A percentile compares a stretch with the other conserved stretches of the same genome.
These are phyloP conservation scores for Cydia fagiglandana DNA, from an alignment of 1,140 invertebrate species.

Conservation along the genomic window DNA sequence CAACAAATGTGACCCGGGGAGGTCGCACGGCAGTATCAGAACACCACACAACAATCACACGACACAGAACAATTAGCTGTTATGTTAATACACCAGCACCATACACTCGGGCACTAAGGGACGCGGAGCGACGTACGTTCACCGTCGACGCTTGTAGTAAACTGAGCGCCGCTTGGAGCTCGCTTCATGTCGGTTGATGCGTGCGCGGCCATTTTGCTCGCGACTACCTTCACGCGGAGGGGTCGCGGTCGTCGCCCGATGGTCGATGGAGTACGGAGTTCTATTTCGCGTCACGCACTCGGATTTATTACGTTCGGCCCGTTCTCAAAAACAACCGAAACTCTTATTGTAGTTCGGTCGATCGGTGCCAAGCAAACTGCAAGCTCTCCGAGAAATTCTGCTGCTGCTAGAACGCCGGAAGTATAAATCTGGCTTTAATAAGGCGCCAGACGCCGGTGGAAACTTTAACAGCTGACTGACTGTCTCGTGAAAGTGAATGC, in stretches of 20 bases:
- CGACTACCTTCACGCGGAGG: conserved; percentile 65
- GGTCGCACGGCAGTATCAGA: conserved; percentile 61
- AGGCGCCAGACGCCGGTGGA: conserved; percentile 24
- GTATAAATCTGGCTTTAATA: conserved; percentile 26
- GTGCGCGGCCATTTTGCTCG: conserved; percentile 53
- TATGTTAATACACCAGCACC: conserved; percentile 75
- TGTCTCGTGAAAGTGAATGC: conserved; percentile 29
- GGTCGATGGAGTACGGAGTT: conserved; percentile 69
- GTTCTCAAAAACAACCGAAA: conserved; percentile 28
- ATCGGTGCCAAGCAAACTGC: neutral
- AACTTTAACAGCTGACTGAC: conserved; percentile 18
- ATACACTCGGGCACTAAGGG: conserved; percentile 66
- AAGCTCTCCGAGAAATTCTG: neutral
- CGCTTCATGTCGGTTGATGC: conserved; percentile 60
- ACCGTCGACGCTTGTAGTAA: conserved; percentile 66
- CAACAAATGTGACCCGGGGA: conserved; percentile 63
- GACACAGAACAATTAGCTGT: conserved; percentile 72
- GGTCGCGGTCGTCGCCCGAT: conserved; percentile 67
- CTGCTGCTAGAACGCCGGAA: conserved; percentile 4
- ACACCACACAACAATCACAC: conserved; percentile 68
- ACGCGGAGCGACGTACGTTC: conserved; percentile 65
- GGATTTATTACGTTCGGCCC: conserved; percentile 56
- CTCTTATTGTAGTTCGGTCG: conserved; percentile 11
- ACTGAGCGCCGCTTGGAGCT: conserved; percentile 71
- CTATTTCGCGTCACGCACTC: conserved; percentile 66